Percentiles rank a stretch among this genome's conserved stretches.
These are phyloP conservation scores for Athalia circularis DNA, from an alignment of 2,888 invertebrate genomes.

Conservation along the genomic window DNA sequence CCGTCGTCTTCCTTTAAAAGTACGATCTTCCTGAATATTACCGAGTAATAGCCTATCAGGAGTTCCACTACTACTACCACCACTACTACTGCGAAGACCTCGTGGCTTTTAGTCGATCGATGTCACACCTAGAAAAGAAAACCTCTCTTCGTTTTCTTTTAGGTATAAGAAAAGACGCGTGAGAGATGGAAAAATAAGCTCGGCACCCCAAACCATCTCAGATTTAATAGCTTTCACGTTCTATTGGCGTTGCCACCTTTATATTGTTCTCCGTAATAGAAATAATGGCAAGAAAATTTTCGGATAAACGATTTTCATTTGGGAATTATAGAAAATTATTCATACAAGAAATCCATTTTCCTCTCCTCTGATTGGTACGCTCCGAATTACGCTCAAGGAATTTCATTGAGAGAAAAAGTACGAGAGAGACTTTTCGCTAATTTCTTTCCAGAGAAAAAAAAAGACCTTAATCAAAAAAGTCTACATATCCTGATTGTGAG, in stretches of 20 bases:
- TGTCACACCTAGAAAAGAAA: slow-evolving; percentile 22
- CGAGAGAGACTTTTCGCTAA: too few species aligned
- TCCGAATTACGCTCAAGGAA: too few species aligned
- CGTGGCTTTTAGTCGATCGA: slow-evolving; percentile 29
- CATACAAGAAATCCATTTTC: too few species aligned
- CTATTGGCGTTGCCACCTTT: slow-evolving; percentile 25
- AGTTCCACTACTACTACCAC: not conserved
- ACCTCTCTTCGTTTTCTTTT: not conserved
- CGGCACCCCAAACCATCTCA: not conserved
- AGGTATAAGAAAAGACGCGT: not conserved
- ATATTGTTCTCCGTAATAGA: not conserved
- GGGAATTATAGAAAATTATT: not conserved
- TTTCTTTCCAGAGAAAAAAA: too few species aligned
- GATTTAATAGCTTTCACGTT: slow-evolving; percentile 42
- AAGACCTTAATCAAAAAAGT: too few species aligned
- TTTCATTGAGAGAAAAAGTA: too few species aligned
- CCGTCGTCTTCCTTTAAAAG: slow-evolving; percentile 1
- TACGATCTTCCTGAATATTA: slow-evolving; percentile 36
- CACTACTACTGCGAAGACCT: not conserved
- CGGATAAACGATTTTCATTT: not conserved
- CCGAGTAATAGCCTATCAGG: slow-evolving; percentile 31
- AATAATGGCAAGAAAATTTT: not conserved
- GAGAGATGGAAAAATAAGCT: slow-evolving; percentile 40
- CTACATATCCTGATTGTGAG: too few species aligned
- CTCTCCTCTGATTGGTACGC: too few species aligned